Percentiles rank a stretch among this genome's conserved stretches.
Conservation (phyloP, 2,888 invertebrate species). For the Oscheius myriophilus region DNA sequence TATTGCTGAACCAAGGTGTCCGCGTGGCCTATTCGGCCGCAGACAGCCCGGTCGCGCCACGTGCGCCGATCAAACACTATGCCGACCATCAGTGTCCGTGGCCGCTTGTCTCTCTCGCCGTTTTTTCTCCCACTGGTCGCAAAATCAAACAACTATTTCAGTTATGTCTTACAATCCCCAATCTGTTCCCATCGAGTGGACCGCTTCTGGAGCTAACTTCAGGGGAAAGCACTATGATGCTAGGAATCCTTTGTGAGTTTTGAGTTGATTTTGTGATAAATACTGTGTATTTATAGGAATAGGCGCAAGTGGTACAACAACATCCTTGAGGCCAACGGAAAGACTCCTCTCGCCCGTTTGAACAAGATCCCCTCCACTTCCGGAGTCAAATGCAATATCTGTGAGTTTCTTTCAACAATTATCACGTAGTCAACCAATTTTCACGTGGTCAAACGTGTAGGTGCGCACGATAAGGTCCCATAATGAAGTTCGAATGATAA, state of each 20-base stretch:
- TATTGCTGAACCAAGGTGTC: too few relatives aligned
- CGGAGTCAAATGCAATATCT: slow-evolving; percentile 57
- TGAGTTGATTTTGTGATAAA: background rate
- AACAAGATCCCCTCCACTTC: slow-evolving; percentile 45
- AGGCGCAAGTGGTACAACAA: slow-evolving; percentile 30
- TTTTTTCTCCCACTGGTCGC: background rate
- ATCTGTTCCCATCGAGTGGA: slow-evolving; percentile 16
- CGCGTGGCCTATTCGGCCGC: too few relatives aligned
- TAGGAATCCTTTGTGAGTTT: slow-evolving; percentile 9
- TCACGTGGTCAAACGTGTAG: too few relatives aligned
- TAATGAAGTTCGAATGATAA: slow-evolving; percentile 4
- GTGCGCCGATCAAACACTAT: slow-evolving; percentile 27
- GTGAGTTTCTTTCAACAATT: slow-evolving; percentile 42
- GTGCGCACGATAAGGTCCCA: too few relatives aligned
- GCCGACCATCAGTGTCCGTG: slow-evolving; percentile 11
- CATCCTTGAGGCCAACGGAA: slow-evolving; percentile 61
- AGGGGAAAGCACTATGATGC: slow-evolving; percentile 9
- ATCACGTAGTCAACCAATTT: background rate
- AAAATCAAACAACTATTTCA: background rate
- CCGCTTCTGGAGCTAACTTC: background rate
- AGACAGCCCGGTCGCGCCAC: slow-evolving; percentile 7
- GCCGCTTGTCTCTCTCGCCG: slow-evolving; percentile 11
- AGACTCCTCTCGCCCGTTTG: slow-evolving; percentile 53
- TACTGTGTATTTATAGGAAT: background rate
- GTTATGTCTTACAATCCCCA: slow-evolving; percentile 24